Evolutionary conservation across 2,888 invertebrate species (phyloP), one percentile per base, ranked within the genome.

Genomic region (Caenorhabditis parvicauda): DNA sequence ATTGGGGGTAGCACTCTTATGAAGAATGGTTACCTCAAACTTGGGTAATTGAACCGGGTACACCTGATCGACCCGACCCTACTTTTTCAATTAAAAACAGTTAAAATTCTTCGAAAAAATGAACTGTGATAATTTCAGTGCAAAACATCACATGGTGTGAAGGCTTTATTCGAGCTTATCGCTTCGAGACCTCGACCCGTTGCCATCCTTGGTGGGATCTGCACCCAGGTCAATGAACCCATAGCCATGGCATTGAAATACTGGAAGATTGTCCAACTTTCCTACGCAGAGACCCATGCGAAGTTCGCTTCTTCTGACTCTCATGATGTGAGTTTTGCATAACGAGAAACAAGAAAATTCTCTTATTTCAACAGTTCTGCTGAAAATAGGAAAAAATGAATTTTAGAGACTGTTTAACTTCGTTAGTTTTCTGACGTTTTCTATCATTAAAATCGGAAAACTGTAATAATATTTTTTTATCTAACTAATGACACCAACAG

Each of bases 221-320:
- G 79, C 58, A 78, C 76, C 41, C 55, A 70, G 70, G 78, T 78
- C 24, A 78, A 78, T 51, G 78, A 79, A 52, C 78, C 78, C 24
- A 70, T 80, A 9, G 79, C 79, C 19, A 79, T 79, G 79, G 76
- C 79, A 2, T 57, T 77, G 12, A 92, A 92, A 79, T 93, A 92
- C 82, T 98, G 95, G 93, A 90, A 92, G 81, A 87, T 98, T 52
- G 91, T 92, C 0, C 94, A 79, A 47, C 52, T 79, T 44, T 70
- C 70, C 46, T 79, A 80, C 54, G 77, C 79, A 5, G 79, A 79
- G 53, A 80, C 79, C 3, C 79, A 79, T 56, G 72, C 79, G 9
- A 79, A 80, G 43, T 79, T 79, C 63, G 65, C 72, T 14, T 70
- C 74, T 5, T 73, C 77, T 21, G 79, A 79, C 55, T 71, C 73